Conservation (phyloP, 2,797 vertebrate species). For the Eleutherodactylus coqui region DNA sequence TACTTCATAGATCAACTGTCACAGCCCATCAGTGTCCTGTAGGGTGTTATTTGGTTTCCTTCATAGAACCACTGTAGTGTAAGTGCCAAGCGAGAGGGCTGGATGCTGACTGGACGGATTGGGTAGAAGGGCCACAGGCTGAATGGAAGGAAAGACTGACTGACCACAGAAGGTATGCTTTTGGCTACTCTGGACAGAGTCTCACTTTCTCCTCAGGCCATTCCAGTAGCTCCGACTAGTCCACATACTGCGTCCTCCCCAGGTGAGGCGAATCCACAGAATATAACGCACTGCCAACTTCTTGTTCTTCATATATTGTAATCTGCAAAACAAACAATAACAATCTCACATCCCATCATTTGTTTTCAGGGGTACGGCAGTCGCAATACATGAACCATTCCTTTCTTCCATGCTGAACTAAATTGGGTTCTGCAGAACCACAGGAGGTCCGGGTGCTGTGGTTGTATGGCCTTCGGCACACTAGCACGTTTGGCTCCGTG, state of each 20-base stretch:
- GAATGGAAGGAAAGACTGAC: not conserved
- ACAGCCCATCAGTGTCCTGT: not conserved
- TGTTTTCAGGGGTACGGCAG: no score
- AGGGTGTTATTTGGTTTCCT: not conserved
- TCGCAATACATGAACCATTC: no score
- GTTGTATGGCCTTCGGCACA: no score
- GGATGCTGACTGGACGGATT: not conserved
- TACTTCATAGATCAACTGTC: not conserved
- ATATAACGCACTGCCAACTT: conserved; percentile 81
- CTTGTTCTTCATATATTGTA: conserved; percentile 88
- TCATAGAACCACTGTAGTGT: not conserved
- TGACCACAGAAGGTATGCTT: no score
- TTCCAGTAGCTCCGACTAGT: conserved; percentile 67
- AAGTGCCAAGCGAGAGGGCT: not conserved
- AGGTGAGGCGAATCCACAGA: conserved; percentile 85
- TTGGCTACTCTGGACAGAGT: not conserved
- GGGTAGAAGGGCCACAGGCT: not conserved
- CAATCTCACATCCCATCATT: not conserved
- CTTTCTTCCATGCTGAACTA: no score
- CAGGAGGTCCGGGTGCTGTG: not conserved
- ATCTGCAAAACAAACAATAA: conserved; percentile 74
- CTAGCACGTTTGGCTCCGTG: no score
- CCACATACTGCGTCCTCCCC: conserved; percentile 86
- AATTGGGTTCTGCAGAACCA: no score
- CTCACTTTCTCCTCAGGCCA: not conserved